These are phyloP conservation scores for Lampris megalopsis DNA, from an alignment of 2,113 vertebrate genomes.

Conservation along the genomic window DNA sequence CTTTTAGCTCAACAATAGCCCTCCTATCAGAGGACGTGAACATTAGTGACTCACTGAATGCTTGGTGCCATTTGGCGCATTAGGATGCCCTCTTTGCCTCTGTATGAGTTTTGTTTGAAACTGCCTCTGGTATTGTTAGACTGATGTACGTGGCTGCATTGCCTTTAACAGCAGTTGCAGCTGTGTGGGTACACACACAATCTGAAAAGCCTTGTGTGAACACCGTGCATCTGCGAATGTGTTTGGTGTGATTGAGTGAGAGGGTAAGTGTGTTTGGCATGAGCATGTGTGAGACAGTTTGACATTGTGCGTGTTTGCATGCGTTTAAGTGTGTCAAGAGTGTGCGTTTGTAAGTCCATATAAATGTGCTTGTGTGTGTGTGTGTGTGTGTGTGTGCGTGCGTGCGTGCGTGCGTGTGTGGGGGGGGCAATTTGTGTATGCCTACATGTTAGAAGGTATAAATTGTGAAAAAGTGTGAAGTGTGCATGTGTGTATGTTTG, in stretches of 20 bases:
- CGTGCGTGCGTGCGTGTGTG: neutral
- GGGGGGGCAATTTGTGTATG: no score
- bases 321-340: slow-evolving; percentile 22
- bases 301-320: neutral
- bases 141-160: slow-evolving; percentile 26
- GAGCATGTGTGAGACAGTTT: neutral
- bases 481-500: neutral
- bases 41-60: slow-evolving; percentile 67
- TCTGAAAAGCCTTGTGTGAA: slow-evolving; percentile 16
- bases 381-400: slow-evolving; percentile 1
- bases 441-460: no score
- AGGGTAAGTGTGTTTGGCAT: neutral
- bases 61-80: slow-evolving; percentile 66
- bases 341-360: slow-evolving; percentile 18
- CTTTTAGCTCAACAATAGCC: slow-evolving; percentile 62
- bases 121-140: slow-evolving; percentile 51
- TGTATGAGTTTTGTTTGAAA: slow-evolving; percentile 57
- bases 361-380: slow-evolving; percentile 5
- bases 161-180: slow-evolving; percentile 20
- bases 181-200: slow-evolving; percentile 34
- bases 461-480: neutral
- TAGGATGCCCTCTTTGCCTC: slow-evolving; percentile 42
- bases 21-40: slow-evolving; percentile 61
- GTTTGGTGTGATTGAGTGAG: neutral
- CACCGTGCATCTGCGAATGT: neutral